Conservation (phyloP, 2,113 vertebrate genomes). For the Poeciliopsis retropinna region DNA sequence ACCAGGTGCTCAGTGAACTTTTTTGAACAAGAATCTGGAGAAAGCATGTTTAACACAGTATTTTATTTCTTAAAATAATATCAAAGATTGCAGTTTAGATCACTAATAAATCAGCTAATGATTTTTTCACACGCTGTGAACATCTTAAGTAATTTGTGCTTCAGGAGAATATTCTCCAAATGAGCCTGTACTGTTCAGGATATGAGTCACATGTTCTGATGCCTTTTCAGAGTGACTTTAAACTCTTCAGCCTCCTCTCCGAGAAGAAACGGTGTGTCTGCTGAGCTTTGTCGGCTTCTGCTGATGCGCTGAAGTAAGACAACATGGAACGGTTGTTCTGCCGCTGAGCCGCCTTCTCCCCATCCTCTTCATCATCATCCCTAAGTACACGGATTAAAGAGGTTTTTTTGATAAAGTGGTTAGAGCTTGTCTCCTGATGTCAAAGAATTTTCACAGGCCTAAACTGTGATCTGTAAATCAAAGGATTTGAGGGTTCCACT, state of each 20-base stretch:
- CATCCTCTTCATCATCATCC: slow-evolving; percentile 82
- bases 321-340: slow-evolving; percentile 79
- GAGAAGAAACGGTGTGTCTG: slow-evolving; percentile 86
- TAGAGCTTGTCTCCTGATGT: slow-evolving; percentile 9
- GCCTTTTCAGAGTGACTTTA: slow-evolving; percentile 69
- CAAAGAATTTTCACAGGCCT: slow-evolving; percentile 33
- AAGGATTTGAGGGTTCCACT: slow-evolving; percentile 14
- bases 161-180: background rate
- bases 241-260: slow-evolving; percentile 82
- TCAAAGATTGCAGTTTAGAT: background rate
- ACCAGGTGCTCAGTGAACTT: too few species aligned
- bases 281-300: slow-evolving; percentile 37
- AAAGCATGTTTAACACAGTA: background rate
- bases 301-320: slow-evolving; percentile 77
- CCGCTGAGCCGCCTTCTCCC: slow-evolving; percentile 74
- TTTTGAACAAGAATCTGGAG: background rate
- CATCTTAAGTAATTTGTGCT: background rate
- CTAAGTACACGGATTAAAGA: slow-evolving; percentile 60
- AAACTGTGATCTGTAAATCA: slow-evolving; percentile 24
- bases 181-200: background rate
- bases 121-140: background rate
- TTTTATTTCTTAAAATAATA: slow-evolving; percentile 28
- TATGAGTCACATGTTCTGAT: background rate
- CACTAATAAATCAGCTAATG: background rate
- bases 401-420: background rate